Evolutionary conservation across 2,113 vertebrate species (phyloP), one percentile per base, ranked within the genome.

Genomic region (Lamprotornis superbus): DNA sequence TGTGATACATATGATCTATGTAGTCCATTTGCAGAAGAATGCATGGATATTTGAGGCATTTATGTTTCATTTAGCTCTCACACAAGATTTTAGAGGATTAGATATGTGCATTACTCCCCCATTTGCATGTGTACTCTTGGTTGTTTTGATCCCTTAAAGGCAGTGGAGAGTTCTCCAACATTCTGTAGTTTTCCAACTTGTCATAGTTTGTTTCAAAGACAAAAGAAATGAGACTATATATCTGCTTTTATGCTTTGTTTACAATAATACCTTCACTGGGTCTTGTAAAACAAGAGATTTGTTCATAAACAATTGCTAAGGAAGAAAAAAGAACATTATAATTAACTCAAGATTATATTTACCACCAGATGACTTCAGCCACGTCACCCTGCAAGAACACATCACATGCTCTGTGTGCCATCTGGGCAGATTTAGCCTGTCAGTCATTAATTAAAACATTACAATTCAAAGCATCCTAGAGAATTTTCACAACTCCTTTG

Each of bases 311-410:
- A 67, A 63, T 59, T 61, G 52, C 30, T 81, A 68, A 90, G 74
- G 15, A 63, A 55, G 56, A 88, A 60, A 69, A 73, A 77, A 61
- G 21, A 35, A 64, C 23, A 23, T 73, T 70, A 22, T 39, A 83
- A 69, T 88, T 67, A 87, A 87, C 28, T 92, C 57, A 87, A 83
- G 61, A 61, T 91, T 73, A 12, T 90, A 67, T 93, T 90, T 95
- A 74, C 71, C 63, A 47, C 33, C 57, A 56, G 20, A 59, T 91
- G 55, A 91, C 67, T 94, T 94, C 55, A 94, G 82, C 82, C 42
- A 31, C 59, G 87, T 65, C 63, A 69, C 49, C 37, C 74, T 83
- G 78, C 59, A 93, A 63, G 92, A 91, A 59, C 25, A 59, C 18
- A 30, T 87, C 61, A 59, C 59, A 53, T 86, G 44, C 15, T 85